A percentile compares a stretch with the other conserved stretches of the same genome.
Conservation (phyloP, 2,113 vertebrate species). For the Prietella phreatophila region DNA sequence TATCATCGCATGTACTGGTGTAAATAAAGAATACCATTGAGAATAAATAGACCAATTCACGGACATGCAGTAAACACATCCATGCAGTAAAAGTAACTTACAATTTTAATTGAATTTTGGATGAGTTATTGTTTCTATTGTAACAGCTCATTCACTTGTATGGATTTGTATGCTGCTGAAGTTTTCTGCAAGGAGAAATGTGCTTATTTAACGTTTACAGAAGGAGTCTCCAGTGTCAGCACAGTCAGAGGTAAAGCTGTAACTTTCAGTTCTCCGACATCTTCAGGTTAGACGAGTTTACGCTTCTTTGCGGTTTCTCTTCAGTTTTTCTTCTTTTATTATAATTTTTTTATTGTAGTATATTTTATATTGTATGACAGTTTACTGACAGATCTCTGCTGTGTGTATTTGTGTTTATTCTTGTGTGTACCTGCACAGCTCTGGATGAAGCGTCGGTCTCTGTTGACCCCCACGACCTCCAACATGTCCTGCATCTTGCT, state of each 20-base stretch:
- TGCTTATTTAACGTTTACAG: background rate
- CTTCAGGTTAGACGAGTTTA: too few species aligned
- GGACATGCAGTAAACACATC: background rate
- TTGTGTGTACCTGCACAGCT: slow-evolving; percentile 61
- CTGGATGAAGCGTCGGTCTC: slow-evolving; percentile 59
- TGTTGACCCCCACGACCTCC: slow-evolving; percentile 54
- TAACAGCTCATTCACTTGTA: background rate
- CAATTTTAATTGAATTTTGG: background rate
- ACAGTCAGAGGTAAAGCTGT: too few species aligned
- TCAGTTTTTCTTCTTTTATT: background rate
- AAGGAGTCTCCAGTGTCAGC: background rate
- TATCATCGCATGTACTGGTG: too few species aligned
- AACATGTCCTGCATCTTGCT: slow-evolving; percentile 68
- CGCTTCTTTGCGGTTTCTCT: too few species aligned
- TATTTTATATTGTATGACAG: background rate
- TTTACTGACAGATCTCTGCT: background rate
- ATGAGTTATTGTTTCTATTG: background rate
- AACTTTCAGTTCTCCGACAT: too few species aligned
- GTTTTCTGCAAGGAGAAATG: background rate
- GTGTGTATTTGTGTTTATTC: slow-evolving; percentile 1
- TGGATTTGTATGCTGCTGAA: background rate
- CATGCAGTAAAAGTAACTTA: too few species aligned
- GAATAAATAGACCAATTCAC: background rate
- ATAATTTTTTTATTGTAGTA: background rate
- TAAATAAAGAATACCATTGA: too few species aligned